Base-by-base conservation (phyloP, 2,797 vertebrate genomes). In the Synaphobranchus kaupii region DNA sequence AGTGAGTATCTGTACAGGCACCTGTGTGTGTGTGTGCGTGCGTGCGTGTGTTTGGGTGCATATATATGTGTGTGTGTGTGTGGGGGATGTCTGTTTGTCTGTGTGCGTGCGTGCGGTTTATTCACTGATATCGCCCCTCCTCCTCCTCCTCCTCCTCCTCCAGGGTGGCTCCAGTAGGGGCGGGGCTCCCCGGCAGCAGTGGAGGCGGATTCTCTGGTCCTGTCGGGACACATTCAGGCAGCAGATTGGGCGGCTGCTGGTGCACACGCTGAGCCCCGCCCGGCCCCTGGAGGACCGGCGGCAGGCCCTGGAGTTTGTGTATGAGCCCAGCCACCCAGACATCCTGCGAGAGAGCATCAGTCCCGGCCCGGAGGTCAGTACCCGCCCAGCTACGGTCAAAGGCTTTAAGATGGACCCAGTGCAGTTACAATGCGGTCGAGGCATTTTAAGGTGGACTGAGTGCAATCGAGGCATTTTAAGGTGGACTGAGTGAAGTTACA, bases 291-390 rank as follows among this genome's bases (percentile, higher is more conserved):
- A 94, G 31, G 97, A 98, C 88, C 96, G 98, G 91, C 98, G 94
- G 90, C 96, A 98, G 93, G 95, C 95, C 34, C 95, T 99, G 88
- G 97, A 97, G 86, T 96, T 99, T 91, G 93, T 97, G 81, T 93
- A 89, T 25, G 98, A 99, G 91, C 93, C 96, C 84, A 97, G 93
- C 91, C 94, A 98, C 91, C 94, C 97, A 31, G 98, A 99, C 86
- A 98, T 99, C 92, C 94, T 99, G 20, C 97, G 97, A 87, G 98
- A 99, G 89, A 98, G 97, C 87, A 97, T 99, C 83, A 98, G 96
- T 87, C 96, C 97, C 0, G 96, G 96, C 88, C 94, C 98, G 54
- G 98, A 98, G 95, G 99, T 99, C 94, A 95, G 95, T 12, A 0
- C 22, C 22, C 63, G 17, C 15, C 17, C 20, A 17, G 15, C 20